Conservation (phyloP, 2,113 vertebrate species). For the Corvus cornix region DNA sequence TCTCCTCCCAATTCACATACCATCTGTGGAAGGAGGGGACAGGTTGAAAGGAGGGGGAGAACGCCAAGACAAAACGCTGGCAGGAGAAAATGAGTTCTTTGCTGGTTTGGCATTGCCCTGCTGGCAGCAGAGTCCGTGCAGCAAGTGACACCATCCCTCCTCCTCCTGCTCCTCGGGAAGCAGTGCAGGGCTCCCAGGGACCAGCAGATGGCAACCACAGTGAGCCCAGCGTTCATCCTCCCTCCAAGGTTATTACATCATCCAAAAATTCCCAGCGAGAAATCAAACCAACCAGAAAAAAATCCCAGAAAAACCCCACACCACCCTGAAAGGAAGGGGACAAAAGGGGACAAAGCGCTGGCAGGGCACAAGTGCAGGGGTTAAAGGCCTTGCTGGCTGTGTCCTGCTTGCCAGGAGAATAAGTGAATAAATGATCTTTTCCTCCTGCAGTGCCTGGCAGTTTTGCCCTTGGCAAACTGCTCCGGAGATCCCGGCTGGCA, state of each 20-base stretch:
- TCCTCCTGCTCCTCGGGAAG: not conserved
- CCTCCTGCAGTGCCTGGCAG: not conserved
- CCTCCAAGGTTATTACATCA: constrained; percentile 68
- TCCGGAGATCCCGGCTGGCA: not conserved
- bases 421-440: not conserved
- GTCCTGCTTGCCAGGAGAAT: not conserved
- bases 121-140: not conserved
- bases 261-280: constrained; percentile 25
- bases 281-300: not conserved
- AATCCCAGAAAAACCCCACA: not conserved
- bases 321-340: not conserved
- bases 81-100: not conserved
- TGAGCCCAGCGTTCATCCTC: not conserved
- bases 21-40: not conserved
- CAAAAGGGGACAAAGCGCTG: not conserved
- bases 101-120: not conserved
- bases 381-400: not conserved
- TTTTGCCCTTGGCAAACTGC: not conserved
- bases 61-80: accelerated
- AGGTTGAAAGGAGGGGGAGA: not conserved
- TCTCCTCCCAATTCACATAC: not conserved
- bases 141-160: not conserved
- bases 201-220: constrained; percentile 71
- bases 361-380: not conserved
- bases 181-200: constrained; percentile 4